A percentile compares a stretch with the other conserved stretches of the same genome.
These are phyloP conservation scores for Caenorhabditis virilis DNA, from an alignment of 2,888 invertebrate species.

Conservation along the genomic window DNA sequence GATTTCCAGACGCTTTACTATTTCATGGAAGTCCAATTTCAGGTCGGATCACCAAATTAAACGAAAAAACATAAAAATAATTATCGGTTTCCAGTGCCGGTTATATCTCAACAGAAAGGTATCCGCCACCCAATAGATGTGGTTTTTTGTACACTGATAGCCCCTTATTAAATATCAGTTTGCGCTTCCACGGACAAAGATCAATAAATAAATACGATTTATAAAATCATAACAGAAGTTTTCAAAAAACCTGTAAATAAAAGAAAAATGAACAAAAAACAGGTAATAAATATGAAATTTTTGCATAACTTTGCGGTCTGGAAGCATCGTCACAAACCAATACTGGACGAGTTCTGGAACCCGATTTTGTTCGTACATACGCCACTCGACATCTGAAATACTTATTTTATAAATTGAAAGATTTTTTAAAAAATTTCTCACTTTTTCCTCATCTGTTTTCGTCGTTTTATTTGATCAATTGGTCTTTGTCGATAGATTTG, in stretches of 20 bases:
- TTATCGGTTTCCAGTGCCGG: too few relatives aligned
- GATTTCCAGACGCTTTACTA: too few relatives aligned
- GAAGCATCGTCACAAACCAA: constrained; percentile 18
- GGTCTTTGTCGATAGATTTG: constrained; percentile 29
- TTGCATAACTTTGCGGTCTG: background rate
- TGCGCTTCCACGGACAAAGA: too few relatives aligned
- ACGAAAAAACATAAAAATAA: too few relatives aligned
- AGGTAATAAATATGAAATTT: background rate
- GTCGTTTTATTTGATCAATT: constrained; percentile 24
- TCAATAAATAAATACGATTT: too few relatives aligned
- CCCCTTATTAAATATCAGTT: too few relatives aligned
- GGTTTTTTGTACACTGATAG: too few relatives aligned
- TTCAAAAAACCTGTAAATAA: background rate
- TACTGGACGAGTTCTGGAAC: constrained; percentile 33
- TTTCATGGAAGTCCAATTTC: too few relatives aligned
- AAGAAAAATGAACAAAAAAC: background rate
- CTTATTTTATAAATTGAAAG: background rate
- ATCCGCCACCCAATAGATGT: too few relatives aligned
- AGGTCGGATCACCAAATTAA: too few relatives aligned
- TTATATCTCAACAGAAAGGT: too few relatives aligned
- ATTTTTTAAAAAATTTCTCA: background rate
- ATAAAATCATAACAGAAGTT: too few relatives aligned
- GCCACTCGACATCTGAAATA: constrained; percentile 39
- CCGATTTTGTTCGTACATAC: constrained; percentile 35
- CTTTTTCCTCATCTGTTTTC: constrained; percentile 26